Percentiles rank a stretch among this genome's conserved stretches.
phyloP scores from a whole-genome alignment of 2,797 vertebrate genomes.

The Dendrocincla tyrannina region DNA sequence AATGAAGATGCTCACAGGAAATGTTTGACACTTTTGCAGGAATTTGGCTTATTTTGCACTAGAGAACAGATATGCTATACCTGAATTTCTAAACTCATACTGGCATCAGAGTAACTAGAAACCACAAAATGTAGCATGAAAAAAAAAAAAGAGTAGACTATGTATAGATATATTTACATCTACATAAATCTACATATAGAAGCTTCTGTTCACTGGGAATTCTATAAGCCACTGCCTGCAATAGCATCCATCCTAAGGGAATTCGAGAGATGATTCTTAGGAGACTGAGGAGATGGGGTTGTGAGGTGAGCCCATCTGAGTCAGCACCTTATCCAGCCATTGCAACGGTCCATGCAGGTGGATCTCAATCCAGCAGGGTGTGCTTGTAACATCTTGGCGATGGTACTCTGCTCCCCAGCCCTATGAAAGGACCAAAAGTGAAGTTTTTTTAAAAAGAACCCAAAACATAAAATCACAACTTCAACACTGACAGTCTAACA shows the following conservation, averaged over 20 bases:
- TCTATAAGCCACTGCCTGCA: slow-evolving; percentile 71
- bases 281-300: slow-evolving; percentile 97
- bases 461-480: background rate
- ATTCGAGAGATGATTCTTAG: slow-evolving; percentile 73
- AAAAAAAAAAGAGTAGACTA: slow-evolving; percentile 9
- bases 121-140: slow-evolving; percentile 56
- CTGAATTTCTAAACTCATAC: slow-evolving; percentile 28
- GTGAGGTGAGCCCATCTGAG: slow-evolving; percentile 97
- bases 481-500: background rate
- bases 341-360: slow-evolving; percentile 96
- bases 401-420: slow-evolving; percentile 99
- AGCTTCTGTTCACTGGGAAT: slow-evolving; percentile 62
- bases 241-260: slow-evolving; percentile 56
- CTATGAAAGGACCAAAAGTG: slow-evolving; percentile 73
- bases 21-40: slow-evolving; percentile 42
- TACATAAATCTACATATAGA: slow-evolving; percentile 70
- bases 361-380: slow-evolving; percentile 98
- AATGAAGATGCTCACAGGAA: slow-evolving; percentile 32
- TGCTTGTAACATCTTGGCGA: slow-evolving; percentile 97
- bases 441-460: background rate
- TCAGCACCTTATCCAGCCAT: slow-evolving; percentile 98
- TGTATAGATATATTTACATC: slow-evolving; percentile 67
- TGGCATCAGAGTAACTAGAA: slow-evolving; percentile 64
- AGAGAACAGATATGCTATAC: background rate
- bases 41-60: slow-evolving; percentile 48